Evolutionary conservation across 2,888 invertebrate genomes (phyloP).

Genomic region (Ophioninae sp.): DNA sequence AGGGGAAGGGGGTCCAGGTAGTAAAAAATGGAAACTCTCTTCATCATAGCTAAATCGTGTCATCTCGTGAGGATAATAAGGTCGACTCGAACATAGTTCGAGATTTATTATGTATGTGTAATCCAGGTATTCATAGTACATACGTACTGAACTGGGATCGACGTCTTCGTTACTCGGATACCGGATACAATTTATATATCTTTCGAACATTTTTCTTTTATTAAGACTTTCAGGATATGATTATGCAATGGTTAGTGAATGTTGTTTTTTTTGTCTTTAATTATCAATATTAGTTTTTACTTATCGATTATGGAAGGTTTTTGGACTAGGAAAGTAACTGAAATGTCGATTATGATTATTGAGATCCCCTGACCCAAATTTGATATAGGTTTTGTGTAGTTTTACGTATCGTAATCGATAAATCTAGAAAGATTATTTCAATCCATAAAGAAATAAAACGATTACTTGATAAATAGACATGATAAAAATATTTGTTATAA

Average conservation of each 20-base stretch:
- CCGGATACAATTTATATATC: not conserved
- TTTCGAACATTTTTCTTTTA: no score
- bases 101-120: constrained; percentile 29
- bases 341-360: no score
- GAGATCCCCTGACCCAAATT: no score
- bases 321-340: no score
- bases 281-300: no score
- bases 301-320: no score
- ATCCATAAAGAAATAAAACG: not conserved
- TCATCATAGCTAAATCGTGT: constrained; percentile 29
- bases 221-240: no score
- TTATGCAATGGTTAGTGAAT: no score
- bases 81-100: constrained; percentile 20
- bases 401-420: no score
- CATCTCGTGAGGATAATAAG: constrained; percentile 35
- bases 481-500: not conserved
- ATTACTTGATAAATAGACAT: not conserved
- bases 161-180: not conserved
- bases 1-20: not conserved
- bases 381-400: no score
- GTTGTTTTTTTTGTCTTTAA: no score
- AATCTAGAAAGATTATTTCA: no score
- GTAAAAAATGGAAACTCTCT: constrained; percentile 1
- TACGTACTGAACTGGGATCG: not conserved
- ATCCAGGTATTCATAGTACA: not conserved